Percentiles rank a stretch among this genome's conserved stretches.
Conservation (phyloP, 2,888 invertebrate species). For the Orthosia gracilis region DNA sequence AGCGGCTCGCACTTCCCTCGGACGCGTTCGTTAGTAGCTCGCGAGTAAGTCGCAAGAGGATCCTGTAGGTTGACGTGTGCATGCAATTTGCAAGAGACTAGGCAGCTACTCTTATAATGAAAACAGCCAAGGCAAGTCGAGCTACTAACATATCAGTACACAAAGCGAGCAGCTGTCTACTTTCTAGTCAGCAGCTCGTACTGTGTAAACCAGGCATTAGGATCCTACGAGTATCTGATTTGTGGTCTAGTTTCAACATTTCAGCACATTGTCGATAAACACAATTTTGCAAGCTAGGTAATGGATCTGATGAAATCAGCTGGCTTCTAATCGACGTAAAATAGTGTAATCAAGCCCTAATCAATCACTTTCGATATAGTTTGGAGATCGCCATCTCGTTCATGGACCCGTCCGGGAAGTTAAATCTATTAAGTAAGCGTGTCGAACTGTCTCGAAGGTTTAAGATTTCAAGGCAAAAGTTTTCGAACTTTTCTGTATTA, state of each 20-base stretch:
- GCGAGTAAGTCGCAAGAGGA: too few relatives aligned
- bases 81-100: too few relatives aligned
- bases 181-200: too few relatives aligned
- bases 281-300: conserved; percentile 14
- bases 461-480: background rate
- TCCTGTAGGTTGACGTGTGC: too few relatives aligned
- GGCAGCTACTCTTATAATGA: too few relatives aligned
- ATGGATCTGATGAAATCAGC: conserved; percentile 50
- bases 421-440: background rate
- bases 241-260: conserved; percentile 30
- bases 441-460: background rate
- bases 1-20: too few relatives aligned
- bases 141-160: too few relatives aligned
- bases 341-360: conserved; percentile 43
- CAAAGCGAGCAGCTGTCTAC: too few relatives aligned
- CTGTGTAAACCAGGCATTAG: conserved; percentile 4
- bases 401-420: background rate
- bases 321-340: conserved; percentile 30
- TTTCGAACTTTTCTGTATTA: background rate
- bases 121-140: too few relatives aligned
- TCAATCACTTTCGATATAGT: conserved; percentile 51
- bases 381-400: conserved; percentile 20
- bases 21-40: too few relatives aligned
- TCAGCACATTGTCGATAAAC: conserved; percentile 36
- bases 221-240: conserved; percentile 21